These are phyloP conservation scores for Esox masquinongy DNA, from an alignment of 2,797 vertebrate genomes.

Conservation along the genomic window DNA sequence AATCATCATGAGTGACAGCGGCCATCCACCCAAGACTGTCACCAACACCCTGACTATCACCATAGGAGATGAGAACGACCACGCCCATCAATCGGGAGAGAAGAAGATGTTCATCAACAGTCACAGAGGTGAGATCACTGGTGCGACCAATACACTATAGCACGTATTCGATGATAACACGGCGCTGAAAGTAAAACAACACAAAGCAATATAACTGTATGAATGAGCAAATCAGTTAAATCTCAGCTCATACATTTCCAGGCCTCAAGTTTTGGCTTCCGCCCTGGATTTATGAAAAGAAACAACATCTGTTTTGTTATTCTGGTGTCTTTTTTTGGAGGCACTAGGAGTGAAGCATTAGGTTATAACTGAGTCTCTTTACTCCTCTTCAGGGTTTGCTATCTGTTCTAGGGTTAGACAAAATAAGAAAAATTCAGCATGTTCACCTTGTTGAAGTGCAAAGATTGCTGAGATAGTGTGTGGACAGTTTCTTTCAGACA, in stretches of 20 bases:
- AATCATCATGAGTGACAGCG: slow-evolving; percentile 81
- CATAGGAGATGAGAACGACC: slow-evolving; percentile 86
- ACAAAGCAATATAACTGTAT: neutral
- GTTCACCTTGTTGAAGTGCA: neutral
- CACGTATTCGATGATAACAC: neutral
- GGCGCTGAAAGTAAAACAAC: neutral
- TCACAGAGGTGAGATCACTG: slow-evolving; percentile 72
- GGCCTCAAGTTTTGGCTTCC: neutral
- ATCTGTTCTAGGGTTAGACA: neutral
- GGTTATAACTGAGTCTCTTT: neutral
- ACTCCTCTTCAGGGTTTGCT: neutral
- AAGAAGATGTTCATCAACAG: slow-evolving; percentile 81
- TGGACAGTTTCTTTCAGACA: neutral
- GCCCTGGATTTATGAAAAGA: neutral
- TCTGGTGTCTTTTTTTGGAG: neutral
- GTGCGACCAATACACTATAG: neutral
- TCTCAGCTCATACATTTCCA: neutral
- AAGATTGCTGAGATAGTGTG: neutral
- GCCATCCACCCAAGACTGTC: slow-evolving; percentile 77
- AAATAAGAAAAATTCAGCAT: neutral
- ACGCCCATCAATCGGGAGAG: slow-evolving; percentile 78
- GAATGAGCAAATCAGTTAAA: neutral
- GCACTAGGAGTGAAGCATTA: neutral
- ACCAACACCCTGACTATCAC: slow-evolving; percentile 80
- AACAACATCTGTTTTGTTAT: neutral